Percentiles rank a stretch among this genome's conserved stretches.
phyloP scores from a whole-genome alignment of 2,797 vertebrate species.

The Myotis myotis region DNA sequence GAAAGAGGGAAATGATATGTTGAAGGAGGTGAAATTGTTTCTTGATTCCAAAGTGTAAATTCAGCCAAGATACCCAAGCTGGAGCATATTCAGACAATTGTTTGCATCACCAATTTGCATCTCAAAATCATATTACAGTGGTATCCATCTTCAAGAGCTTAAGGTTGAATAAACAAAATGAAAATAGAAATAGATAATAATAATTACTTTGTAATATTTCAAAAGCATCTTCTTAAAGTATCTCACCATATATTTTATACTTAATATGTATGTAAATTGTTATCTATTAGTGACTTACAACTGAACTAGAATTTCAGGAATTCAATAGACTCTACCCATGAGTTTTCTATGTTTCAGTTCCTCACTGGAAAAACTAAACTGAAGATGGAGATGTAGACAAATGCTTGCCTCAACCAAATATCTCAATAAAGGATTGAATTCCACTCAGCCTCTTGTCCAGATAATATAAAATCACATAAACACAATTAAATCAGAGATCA shows the following conservation, averaged over 20 bases:
- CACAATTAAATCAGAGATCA: not conserved
- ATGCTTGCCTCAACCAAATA: conserved; percentile 9
- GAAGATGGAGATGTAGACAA: not conserved
- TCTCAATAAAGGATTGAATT: conserved; percentile 50
- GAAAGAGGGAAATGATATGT: conserved; percentile 44
- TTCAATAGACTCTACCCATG: not conserved
- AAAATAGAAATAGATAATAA: not conserved
- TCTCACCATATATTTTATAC: conserved; percentile 20
- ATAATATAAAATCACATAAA: not conserved
- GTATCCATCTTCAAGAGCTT: not conserved
- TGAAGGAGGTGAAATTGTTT: conserved; percentile 1
- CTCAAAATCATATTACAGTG: not conserved
- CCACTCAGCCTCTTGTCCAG: not conserved
- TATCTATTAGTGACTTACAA: conserved; percentile 22
- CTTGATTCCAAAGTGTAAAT: conserved; percentile 50
- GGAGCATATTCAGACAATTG: conserved; percentile 42
- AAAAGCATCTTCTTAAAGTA: conserved; percentile 55
- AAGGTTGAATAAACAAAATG: conserved; percentile 32
- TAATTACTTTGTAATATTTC: conserved; percentile 12
- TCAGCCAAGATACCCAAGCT: conserved; percentile 56
- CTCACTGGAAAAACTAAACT: conserved; percentile 12
- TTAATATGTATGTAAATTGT: not conserved
- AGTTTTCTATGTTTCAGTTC: conserved; percentile 35
- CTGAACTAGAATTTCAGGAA: conserved; percentile 48
- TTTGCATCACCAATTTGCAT: not conserved